Evolutionary conservation across 2,797 vertebrate genomes (phyloP).

Genomic region (Siniperca scherzeri): DNA sequence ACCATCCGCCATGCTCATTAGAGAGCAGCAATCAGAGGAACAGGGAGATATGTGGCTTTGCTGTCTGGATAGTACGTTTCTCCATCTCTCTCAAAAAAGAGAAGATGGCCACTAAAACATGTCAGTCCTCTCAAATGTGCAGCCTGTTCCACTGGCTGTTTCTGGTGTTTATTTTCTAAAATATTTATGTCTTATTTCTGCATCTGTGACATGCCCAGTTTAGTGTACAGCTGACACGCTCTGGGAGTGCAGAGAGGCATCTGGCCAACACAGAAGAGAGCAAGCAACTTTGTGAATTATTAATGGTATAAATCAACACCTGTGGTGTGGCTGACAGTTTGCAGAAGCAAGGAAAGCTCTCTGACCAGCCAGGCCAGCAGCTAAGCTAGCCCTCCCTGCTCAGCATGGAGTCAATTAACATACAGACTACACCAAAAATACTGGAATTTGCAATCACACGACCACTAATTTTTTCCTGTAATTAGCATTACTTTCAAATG

Average conservation of each 20-base stretch:
- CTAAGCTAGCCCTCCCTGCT: not conserved
- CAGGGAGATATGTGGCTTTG: constrained; percentile 85
- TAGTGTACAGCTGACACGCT: constrained; percentile 91
- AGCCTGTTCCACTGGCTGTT: constrained; percentile 79
- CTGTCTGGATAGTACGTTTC: constrained; percentile 43
- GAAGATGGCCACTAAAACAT: constrained; percentile 53
- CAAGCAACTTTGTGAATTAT: constrained; percentile 93
- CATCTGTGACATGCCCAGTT: constrained; percentile 88
- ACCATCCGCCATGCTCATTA: constrained; percentile 91
- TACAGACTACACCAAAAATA: constrained; percentile 4
- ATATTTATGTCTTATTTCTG: constrained; percentile 92
- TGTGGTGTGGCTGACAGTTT: constrained; percentile 77
- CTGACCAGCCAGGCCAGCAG: constrained; percentile 12
- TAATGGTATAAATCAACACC: constrained; percentile 94
- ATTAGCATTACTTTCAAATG: not conserved
- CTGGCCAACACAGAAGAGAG: constrained; percentile 88
- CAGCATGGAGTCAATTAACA: constrained; percentile 5
- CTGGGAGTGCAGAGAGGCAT: constrained; percentile 88
- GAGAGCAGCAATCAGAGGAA: constrained; percentile 92
- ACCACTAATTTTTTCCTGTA: not conserved
- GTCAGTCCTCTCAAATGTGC: constrained; percentile 39
- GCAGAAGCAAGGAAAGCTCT: constrained; percentile 45
- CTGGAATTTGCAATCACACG: not conserved
- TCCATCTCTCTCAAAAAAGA: constrained; percentile 47
- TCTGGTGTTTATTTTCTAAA: constrained; percentile 89